Percentiles rank a stretch among this genome's conserved stretches.
Conservation (phyloP, 2,888 invertebrate genomes). For the Stictocephala bisonia region DNA sequence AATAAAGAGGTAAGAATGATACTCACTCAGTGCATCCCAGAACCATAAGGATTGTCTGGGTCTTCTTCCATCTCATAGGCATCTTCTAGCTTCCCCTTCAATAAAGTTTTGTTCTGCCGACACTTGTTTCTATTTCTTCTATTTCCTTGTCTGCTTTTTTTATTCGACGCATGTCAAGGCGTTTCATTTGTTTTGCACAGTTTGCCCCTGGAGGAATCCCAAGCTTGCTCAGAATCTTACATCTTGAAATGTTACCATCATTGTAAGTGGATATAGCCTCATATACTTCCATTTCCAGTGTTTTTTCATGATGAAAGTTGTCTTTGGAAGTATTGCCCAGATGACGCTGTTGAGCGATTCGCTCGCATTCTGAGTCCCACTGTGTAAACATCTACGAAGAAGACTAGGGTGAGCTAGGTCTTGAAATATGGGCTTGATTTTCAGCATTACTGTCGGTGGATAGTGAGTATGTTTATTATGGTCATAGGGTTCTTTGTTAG, state of each 20-base stretch:
- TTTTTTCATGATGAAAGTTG: slow-evolving; percentile 10
- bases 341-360: slow-evolving; percentile 17
- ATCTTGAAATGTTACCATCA: slow-evolving; percentile 32
- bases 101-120: too few relatives aligned
- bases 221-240: not conserved
- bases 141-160: too few relatives aligned
- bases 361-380: slow-evolving; percentile 25
- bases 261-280: slow-evolving; percentile 24
- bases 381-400: slow-evolving; percentile 15
- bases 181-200: too few relatives aligned
- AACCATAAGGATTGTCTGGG: too few relatives aligned
- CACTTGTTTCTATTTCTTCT: too few relatives aligned
- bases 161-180: too few relatives aligned
- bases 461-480: slow-evolving; percentile 12
- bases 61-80: too few relatives aligned
- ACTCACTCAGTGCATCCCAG: too few relatives aligned
- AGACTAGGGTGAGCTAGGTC: slow-evolving; percentile 14
- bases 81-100: too few relatives aligned
- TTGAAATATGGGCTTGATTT: too few relatives aligned
- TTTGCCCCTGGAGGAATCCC: not conserved
- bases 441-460: not conserved
- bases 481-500: not conserved
- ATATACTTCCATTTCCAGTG: slow-evolving; percentile 34
- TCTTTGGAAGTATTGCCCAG: slow-evolving; percentile 12
- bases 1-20: too few relatives aligned